Percentiles rank a stretch among this genome's conserved stretches.
phyloP scores from a whole-genome alignment of 2,113 vertebrate genomes.

The Tachuris rubrigastra region DNA sequence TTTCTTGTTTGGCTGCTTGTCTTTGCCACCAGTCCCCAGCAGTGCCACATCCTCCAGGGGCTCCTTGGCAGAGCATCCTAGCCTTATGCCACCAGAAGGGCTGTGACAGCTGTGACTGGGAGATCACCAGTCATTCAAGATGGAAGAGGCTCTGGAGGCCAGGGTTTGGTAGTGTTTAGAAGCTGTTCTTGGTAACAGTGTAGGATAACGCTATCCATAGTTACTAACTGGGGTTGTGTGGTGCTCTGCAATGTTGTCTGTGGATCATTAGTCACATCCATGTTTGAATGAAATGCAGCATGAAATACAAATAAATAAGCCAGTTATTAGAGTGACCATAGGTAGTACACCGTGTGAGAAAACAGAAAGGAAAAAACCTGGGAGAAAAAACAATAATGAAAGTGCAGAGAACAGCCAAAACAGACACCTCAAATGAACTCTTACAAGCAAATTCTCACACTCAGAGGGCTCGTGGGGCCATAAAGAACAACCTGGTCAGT shows the following conservation, averaged over 20 bases:
- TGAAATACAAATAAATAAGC: not conserved
- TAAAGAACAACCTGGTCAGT: not conserved
- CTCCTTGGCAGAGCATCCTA: not conserved
- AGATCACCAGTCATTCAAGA: not conserved
- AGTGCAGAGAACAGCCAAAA: not conserved
- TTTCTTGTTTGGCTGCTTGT: not conserved
- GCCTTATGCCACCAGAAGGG: not conserved
- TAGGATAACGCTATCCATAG: not conserved
- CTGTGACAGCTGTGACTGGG: not conserved
- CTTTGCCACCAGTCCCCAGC: not conserved
- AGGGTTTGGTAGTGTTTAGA: not conserved
- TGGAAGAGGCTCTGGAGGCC: not conserved
- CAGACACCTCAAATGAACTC: not conserved
- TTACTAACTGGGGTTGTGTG: not conserved
- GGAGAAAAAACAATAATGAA: not conserved
- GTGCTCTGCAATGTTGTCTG: not conserved
- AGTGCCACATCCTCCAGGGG: not conserved
- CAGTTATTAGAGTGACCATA: not conserved
- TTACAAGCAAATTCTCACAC: not conserved
- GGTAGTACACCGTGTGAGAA: not conserved
- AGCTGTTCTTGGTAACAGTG: not conserved
- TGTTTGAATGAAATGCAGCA: not conserved
- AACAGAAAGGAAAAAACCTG: not conserved
- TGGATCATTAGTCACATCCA: not conserved
- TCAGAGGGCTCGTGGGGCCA: rapidly evolving